Evolutionary conservation across 2,888 invertebrate genomes (phyloP).

Genomic region (Eilema griseolum): DNA sequence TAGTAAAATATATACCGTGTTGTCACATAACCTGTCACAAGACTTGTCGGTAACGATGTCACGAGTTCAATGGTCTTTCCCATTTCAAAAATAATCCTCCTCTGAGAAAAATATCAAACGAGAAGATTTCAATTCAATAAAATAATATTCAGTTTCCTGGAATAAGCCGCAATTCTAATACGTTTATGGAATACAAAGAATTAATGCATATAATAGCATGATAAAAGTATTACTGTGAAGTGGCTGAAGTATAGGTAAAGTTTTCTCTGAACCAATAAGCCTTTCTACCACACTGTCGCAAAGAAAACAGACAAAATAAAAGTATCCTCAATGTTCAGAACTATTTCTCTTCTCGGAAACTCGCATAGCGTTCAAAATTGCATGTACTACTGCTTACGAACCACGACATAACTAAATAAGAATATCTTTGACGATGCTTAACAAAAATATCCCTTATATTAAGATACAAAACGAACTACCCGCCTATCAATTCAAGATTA

Average conservation of each 20-base stretch:
- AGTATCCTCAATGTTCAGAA: neutral
- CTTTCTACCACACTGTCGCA: neutral
- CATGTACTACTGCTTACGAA: neutral
- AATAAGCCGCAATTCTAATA: no score
- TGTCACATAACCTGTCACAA: no score
- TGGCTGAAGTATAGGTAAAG: neutral
- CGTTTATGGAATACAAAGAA: neutral
- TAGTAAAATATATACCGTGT: no score
- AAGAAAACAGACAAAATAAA: neutral
- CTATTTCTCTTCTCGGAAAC: neutral
- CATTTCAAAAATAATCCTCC: no score
- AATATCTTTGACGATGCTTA: conserved; percentile 25
- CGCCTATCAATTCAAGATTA: conserved; percentile 58
- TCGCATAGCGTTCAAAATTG: neutral
- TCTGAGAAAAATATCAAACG: no score
- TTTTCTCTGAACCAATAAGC: neutral
- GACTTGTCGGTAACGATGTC: no score
- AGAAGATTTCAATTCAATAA: no score
- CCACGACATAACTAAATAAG: neutral
- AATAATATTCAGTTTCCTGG: no score
- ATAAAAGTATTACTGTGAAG: neutral
- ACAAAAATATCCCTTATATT: conserved; percentile 40
- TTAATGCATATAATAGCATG: neutral
- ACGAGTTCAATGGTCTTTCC: no score
- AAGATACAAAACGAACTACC: conserved; percentile 47